Evolutionary conservation across 2,113 vertebrate species (phyloP).

Genomic region (Clinocottus analis): DNA sequence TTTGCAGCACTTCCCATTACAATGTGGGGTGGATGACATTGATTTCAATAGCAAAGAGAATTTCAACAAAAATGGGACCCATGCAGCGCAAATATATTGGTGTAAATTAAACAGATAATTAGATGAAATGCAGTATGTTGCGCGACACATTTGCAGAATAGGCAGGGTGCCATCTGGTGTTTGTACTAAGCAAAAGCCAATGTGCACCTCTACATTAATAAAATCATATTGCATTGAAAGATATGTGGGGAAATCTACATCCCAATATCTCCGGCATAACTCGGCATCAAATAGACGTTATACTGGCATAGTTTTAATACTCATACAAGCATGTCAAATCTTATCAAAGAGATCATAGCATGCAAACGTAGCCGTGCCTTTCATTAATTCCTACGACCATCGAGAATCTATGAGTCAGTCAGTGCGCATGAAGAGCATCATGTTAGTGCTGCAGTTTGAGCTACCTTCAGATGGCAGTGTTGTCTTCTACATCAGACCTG

Average conservation of each 20-base stretch:
- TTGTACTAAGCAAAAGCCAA: slow-evolving; percentile 33
- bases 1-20: slow-evolving; percentile 13
- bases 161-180: slow-evolving; percentile 80
- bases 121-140: slow-evolving; percentile 23
- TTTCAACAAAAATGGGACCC: slow-evolving; percentile 14
- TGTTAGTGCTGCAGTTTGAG: slow-evolving; percentile 7
- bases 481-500: slow-evolving; percentile 51
- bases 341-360: neutral
- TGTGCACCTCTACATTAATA: neutral
- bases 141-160: slow-evolving; percentile 22
- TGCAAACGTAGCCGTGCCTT: neutral
- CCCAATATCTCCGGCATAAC: neutral
- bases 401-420: neutral
- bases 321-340: neutral
- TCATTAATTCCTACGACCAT: neutral
- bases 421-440: neutral
- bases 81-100: neutral
- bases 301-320: neutral
- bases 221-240: neutral
- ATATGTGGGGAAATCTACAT: slow-evolving; percentile 5
- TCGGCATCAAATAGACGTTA: neutral
- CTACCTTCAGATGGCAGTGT: slow-evolving; percentile 77
- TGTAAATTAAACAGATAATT: slow-evolving; percentile 23
- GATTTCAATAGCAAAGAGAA: slow-evolving; percentile 19
- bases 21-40: slow-evolving; percentile 5